Conservation (phyloP, 2,113 vertebrate genomes). For the Condylura cristata region DNA sequence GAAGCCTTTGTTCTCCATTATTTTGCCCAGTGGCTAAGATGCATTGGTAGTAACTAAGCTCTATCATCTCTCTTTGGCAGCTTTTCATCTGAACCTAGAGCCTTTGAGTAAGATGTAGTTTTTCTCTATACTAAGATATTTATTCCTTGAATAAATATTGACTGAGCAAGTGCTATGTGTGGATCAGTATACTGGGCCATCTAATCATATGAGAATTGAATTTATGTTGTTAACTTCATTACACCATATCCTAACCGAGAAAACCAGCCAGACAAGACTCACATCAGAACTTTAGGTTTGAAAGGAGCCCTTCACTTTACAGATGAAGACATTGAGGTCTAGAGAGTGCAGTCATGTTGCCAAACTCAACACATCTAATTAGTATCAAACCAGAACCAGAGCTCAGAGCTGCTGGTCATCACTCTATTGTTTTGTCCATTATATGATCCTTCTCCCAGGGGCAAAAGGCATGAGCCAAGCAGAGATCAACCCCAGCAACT, state of each 20-base stretch:
- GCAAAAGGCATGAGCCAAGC: background rate
- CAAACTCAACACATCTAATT: background rate
- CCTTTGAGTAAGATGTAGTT: slow-evolving; percentile 46
- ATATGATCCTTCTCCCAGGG: background rate
- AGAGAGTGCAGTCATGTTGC: background rate
- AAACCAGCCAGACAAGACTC: background rate
- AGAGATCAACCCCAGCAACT: background rate
- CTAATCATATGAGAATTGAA: slow-evolving; percentile 35
- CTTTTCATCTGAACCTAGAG: slow-evolving; percentile 49
- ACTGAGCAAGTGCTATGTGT: slow-evolving; percentile 25
- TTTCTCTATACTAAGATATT: slow-evolving; percentile 53
- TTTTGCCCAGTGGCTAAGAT: background rate
- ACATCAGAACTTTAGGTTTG: background rate
- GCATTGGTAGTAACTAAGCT: background rate
- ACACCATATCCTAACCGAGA: slow-evolving; percentile 34
- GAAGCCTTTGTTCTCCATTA: background rate
- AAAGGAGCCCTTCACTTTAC: slow-evolving; percentile 48
- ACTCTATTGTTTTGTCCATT: background rate
- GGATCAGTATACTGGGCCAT: background rate
- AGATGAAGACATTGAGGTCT: background rate
- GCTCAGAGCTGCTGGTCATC: background rate
- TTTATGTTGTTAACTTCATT: slow-evolving; percentile 26
- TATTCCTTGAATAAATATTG: slow-evolving; percentile 58
- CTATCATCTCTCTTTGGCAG: background rate
- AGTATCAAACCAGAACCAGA: background rate